Conservation (phyloP, 2,113 vertebrate genomes). For the Equus quagga region DNA sequence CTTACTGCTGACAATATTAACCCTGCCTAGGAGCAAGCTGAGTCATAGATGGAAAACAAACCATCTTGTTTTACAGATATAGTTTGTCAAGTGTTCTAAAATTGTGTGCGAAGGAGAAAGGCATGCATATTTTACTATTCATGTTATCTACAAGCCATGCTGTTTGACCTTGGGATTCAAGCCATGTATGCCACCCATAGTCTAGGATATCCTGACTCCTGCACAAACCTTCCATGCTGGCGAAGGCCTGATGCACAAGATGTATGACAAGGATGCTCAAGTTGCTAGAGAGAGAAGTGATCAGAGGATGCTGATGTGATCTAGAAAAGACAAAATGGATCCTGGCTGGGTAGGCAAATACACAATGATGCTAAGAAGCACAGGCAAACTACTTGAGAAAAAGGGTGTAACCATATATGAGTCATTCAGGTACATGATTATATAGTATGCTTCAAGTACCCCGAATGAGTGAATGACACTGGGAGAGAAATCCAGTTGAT, state of each 20-base stretch:
- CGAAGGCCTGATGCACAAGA: neutral
- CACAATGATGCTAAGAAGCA: neutral
- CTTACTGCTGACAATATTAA: neutral
- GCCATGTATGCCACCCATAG: neutral
- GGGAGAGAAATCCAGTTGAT: constrained; percentile 1
- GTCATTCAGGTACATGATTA: neutral
- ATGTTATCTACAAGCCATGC: neutral
- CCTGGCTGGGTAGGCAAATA: neutral
- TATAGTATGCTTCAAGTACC: neutral
- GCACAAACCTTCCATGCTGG: neutral
- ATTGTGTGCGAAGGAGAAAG: neutral
- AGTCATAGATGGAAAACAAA: neutral
- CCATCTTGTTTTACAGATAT: neutral
- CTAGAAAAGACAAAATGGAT: neutral
- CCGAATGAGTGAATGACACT: neutral
- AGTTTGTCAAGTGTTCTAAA: neutral
- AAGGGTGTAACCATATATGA: neutral
- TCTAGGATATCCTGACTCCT: neutral
- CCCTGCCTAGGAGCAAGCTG: neutral
- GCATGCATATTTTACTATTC: neutral
- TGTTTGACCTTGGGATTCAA: neutral
- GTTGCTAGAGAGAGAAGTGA: neutral
- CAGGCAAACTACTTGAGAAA: neutral
- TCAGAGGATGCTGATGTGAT: neutral
- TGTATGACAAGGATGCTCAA: neutral